Base-by-base conservation (phyloP, 2,888 invertebrate genomes). In the Xestia ashworthii region DNA sequence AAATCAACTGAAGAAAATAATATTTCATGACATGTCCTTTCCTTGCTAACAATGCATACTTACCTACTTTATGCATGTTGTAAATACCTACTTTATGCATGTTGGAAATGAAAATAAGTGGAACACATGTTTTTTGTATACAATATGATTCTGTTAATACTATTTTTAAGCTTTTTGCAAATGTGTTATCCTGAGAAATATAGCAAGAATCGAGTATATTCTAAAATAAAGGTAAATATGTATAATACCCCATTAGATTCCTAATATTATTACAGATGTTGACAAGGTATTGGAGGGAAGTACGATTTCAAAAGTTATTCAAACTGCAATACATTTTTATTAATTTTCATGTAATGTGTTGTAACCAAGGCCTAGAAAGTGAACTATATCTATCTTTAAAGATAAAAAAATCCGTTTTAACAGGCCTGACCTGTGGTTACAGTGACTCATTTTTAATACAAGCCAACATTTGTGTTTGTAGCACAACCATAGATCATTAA, bases 31-130 rank as follows among this genome's bases (percentile, higher is more conserved):
- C 12, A 75, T 62, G 58, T 14, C 46, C 46, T 74, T 62, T 58
- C 55, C 50, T 32, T 58, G 58, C 32, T 48, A 22, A 72, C 32
- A 12, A n/a, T 72, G 72, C 72, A 65, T 32, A 32, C 32, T 3
- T 32, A 32, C 1, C n/a, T 32, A 74, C 38, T 71, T 50, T n/a
- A 58, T 38, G n/a, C n/a, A n/a, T n/a, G n/a, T n/a, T n/a, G 32
- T 32, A 32, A 3, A 3, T 32, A 32, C 32, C 32, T 32, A 74
- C 38, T 71, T 50, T n/a, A 58, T 38, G 70, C 66, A 80, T 72
- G 25, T 64, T 76, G 44, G 22, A 44, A 60, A 71, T 73, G 19
- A 74, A 71, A 71, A 76, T 84, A n/a, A 76, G 60, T 71, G n/a
- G 53, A 84, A 68, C 73, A 62, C 12, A 41, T 73, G 22, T 38